phyloP scores from a whole-genome alignment of 2,113 vertebrate genomes.

The Cinclus mexicanus region DNA sequence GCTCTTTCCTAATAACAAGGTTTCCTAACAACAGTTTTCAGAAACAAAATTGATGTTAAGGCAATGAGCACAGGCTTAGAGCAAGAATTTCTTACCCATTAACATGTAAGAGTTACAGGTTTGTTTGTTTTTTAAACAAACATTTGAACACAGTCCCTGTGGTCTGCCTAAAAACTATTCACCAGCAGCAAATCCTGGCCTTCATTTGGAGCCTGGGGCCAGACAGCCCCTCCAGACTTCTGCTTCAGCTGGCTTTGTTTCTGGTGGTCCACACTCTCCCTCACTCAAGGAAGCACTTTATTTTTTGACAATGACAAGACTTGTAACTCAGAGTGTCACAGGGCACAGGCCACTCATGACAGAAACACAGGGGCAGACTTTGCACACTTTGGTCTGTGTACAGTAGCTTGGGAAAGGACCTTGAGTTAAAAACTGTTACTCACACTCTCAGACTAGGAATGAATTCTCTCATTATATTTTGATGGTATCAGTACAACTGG shows the following conservation, averaged over 20 bases:
- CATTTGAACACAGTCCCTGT: not conserved
- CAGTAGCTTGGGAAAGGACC: not conserved
- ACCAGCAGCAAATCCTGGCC: not conserved
- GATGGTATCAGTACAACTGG: not conserved
- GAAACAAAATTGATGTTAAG: not conserved
- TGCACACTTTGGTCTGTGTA: not conserved
- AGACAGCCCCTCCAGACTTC: not conserved
- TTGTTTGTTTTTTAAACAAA: conserved; percentile 23
- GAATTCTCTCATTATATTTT: not conserved
- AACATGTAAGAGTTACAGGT: not conserved
- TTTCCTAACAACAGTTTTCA: not conserved
- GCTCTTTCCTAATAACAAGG: not conserved
- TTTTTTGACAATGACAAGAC: not conserved
- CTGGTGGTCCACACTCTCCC: not conserved
- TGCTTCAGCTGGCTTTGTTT: not conserved
- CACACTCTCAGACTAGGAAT: not conserved
- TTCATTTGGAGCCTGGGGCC: not conserved
- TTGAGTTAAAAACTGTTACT: not conserved
- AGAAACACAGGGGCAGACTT: not conserved
- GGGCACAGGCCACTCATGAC: not conserved
- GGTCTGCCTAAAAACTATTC: not conserved
- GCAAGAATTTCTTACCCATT: not conserved
- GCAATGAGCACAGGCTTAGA: not conserved
- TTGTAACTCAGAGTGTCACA: not conserved
- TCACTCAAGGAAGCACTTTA: not conserved